Conservation (phyloP, 2,888 invertebrate genomes). For the Xanthia icteritia region DNA sequence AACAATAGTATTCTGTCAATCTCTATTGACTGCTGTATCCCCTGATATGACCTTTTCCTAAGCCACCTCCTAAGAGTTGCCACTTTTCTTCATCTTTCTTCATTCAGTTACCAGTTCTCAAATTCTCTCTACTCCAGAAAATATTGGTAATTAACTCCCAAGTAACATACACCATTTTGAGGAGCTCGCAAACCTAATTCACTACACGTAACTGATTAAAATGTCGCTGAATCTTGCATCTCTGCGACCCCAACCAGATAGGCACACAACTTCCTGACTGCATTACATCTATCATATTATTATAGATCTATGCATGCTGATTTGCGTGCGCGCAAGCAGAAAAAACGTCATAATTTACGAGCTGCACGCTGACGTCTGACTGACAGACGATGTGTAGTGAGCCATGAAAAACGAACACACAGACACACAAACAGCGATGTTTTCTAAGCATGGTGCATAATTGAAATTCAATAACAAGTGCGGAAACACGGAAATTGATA, state of each 20-base stretch:
- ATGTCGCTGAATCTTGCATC: constrained; percentile 32
- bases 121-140: too few relatives aligned
- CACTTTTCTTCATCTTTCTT: too few relatives aligned
- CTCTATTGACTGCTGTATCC: too few relatives aligned
- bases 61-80: too few relatives aligned
- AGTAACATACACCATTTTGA: too few relatives aligned
- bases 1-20: too few relatives aligned
- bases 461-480: constrained; percentile 48
- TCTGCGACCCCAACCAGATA: constrained; percentile 36
- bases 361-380: constrained; percentile 76
- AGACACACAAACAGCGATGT: constrained; percentile 24
- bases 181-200: too few relatives aligned
- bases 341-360: constrained; percentile 84
- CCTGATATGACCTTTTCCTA: too few relatives aligned
- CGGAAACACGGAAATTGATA: constrained; percentile 52
- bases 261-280: constrained; percentile 30
- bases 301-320: constrained; percentile 66
- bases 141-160: too few relatives aligned
- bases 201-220: too few relatives aligned
- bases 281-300: constrained; percentile 23
- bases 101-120: too few relatives aligned
- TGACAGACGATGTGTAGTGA: constrained; percentile 76
- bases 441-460: constrained; percentile 49
- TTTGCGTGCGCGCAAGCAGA: constrained; percentile 83
- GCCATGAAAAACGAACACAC: constrained; percentile 62